A percentile compares a stretch with the other conserved stretches of the same genome.
Conservation (phyloP, 2,797 vertebrate species). For the Micrastur ruficollis region DNA sequence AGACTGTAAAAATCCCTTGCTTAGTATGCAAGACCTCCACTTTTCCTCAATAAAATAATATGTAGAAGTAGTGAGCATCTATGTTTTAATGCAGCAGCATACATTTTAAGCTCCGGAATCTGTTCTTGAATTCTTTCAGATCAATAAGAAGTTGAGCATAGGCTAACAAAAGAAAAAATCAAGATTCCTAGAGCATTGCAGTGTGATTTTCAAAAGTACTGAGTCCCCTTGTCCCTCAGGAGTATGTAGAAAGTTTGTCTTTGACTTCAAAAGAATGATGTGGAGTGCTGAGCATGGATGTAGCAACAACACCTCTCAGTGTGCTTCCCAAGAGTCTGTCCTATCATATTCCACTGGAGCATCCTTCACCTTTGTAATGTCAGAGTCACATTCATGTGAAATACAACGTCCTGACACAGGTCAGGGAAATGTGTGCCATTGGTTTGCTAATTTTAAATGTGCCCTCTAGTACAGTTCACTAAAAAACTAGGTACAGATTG, state of each 20-base stretch:
- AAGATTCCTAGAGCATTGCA: background rate
- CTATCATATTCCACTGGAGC: background rate
- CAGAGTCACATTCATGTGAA: background rate
- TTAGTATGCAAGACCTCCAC: background rate
- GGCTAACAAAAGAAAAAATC: background rate
- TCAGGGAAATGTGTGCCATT: background rate
- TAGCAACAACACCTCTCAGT: background rate
- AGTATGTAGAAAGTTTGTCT: background rate
- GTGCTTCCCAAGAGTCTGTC: background rate
- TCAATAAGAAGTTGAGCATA: background rate
- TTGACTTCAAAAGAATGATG: background rate
- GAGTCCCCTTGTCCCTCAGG: background rate
- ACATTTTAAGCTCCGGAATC: background rate
- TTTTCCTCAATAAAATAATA: background rate
- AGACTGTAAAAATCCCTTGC: background rate
- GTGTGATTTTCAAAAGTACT: background rate
- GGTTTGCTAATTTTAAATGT: background rate
- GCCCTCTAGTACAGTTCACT: background rate
- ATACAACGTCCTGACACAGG: no score
- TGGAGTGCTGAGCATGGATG: background rate
- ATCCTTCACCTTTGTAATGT: background rate
- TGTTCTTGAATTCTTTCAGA: background rate
- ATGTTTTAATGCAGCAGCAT: background rate
- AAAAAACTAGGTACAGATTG: background rate
- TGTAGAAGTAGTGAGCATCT: background rate